phyloP scores from a whole-genome alignment of 2,797 vertebrate species.

The Pantherophis alleghaniensis region DNA sequence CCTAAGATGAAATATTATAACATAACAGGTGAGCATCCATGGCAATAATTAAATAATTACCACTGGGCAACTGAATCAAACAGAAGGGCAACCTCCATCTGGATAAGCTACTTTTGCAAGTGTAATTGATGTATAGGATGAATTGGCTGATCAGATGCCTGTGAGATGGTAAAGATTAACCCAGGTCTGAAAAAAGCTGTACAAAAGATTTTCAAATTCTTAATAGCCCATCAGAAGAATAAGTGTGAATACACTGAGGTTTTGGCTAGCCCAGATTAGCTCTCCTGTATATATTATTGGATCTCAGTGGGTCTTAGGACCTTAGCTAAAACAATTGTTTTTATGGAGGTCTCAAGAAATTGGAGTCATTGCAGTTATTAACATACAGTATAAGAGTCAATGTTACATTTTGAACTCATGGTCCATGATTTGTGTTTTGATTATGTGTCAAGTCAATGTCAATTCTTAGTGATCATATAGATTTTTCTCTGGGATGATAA shows the following conservation, averaged over 20 bases:
- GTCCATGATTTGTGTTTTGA: not conserved
- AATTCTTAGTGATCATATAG: not conserved
- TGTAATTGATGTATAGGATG: not conserved
- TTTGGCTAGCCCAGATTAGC: not conserved
- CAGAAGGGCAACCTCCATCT: not conserved
- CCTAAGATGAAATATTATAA: constrained; percentile 18
- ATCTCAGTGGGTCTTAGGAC: not conserved
- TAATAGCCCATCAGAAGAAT: not conserved
- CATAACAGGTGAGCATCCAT: constrained; percentile 2
- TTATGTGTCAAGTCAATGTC: not conserved
- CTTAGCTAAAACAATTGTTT: not conserved
- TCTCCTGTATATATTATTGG: not conserved
- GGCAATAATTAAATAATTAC: constrained; percentile 2
- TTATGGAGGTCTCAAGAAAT: not conserved
- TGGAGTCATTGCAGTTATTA: not conserved
- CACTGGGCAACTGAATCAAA: not conserved
- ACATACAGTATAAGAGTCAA: not conserved
- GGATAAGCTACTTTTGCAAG: not conserved
- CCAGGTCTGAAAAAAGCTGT: not conserved
- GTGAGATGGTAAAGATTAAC: not conserved
- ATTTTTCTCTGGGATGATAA: too few species aligned
- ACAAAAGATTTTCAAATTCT: not conserved
- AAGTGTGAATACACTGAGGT: not conserved
- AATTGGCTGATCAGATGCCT: not conserved
- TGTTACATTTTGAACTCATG: not conserved